phyloP scores from a whole-genome alignment of 2,888 invertebrate species.

The Caenorhabditis imperialis region DNA sequence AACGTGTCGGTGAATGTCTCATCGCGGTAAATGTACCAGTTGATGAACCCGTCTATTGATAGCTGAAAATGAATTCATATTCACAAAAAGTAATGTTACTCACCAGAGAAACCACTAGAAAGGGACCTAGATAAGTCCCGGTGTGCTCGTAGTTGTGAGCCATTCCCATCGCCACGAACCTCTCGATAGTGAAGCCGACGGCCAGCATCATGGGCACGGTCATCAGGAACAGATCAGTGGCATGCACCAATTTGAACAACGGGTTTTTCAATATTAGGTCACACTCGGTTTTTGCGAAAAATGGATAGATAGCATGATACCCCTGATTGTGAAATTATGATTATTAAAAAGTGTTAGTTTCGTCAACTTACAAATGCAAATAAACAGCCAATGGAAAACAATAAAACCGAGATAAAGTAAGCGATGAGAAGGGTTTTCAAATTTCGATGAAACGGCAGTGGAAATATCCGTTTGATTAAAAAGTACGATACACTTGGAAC shows the following conservation, averaged over 20 bases:
- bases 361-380: conserved; percentile 13
- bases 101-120: conserved; percentile 10
- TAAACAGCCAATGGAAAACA: conserved; percentile 3
- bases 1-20: conserved; percentile 27
- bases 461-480: conserved; percentile 5
- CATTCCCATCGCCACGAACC: conserved; percentile 24
- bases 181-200: conserved; percentile 33
- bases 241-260: conserved; percentile 15
- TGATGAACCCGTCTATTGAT: neutral
- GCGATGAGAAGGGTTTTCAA: conserved; percentile 23
- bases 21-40: conserved; percentile 13
- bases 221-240: conserved; percentile 7
- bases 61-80: conserved; percentile 11
- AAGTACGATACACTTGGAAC: conserved; percentile 8
- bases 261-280: conserved; percentile 11
- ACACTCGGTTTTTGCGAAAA: conserved; percentile 17
- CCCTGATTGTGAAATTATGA: no score
- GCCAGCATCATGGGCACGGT: conserved; percentile 30
- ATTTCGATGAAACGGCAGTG: conserved; percentile 34
- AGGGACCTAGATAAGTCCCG: conserved; percentile 13
- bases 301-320: conserved; percentile 26
- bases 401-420: conserved; percentile 11
- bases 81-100: neutral
- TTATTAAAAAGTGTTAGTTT: neutral
- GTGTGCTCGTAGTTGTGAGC: conserved; percentile 23